Percentiles rank a stretch among this genome's conserved stretches.
phyloP scores from a whole-genome alignment of 2,797 vertebrate genomes.

The Tapera naevia region DNA sequence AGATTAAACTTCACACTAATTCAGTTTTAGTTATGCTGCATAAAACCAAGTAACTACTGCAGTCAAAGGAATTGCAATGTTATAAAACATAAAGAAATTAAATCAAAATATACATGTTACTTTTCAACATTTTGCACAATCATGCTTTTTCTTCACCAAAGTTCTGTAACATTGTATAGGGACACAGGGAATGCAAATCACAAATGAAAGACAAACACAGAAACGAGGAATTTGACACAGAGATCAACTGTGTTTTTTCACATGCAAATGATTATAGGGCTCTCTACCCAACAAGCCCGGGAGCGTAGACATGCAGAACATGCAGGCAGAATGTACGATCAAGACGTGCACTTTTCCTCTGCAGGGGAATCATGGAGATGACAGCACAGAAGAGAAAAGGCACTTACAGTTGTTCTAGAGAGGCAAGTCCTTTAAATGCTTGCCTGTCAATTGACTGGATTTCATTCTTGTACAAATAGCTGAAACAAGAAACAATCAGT shows the following conservation, averaged over 20 bases:
- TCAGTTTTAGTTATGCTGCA: not conserved
- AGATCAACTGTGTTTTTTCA: not conserved
- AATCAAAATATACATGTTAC: not conserved
- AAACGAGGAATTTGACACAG: constrained; percentile 49
- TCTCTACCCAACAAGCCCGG: constrained; percentile 51
- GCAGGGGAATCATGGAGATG: constrained; percentile 60
- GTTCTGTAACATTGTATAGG: not conserved
- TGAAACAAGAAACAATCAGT: constrained; percentile 94
- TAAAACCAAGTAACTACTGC: not conserved
- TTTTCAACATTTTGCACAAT: not conserved
- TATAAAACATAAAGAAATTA: not conserved
- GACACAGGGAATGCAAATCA: not conserved
- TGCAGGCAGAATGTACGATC: constrained; percentile 76
- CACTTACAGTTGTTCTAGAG: constrained; percentile 99
- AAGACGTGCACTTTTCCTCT: constrained; percentile 65
- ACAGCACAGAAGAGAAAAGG: constrained; percentile 71
- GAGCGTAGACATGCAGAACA: constrained; percentile 77
- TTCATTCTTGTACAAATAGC: constrained; percentile 99
- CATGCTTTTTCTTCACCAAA: not conserved
- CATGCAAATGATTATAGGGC: constrained; percentile 53
- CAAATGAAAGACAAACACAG: constrained; percentile 41
- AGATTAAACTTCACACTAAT: not conserved
- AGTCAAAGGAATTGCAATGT: not conserved
- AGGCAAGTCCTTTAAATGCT: constrained; percentile 99
- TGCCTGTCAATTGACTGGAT: constrained; percentile 99